phyloP scores from a whole-genome alignment of 1,140 invertebrate species.

The Orius insidiosus region DNA sequence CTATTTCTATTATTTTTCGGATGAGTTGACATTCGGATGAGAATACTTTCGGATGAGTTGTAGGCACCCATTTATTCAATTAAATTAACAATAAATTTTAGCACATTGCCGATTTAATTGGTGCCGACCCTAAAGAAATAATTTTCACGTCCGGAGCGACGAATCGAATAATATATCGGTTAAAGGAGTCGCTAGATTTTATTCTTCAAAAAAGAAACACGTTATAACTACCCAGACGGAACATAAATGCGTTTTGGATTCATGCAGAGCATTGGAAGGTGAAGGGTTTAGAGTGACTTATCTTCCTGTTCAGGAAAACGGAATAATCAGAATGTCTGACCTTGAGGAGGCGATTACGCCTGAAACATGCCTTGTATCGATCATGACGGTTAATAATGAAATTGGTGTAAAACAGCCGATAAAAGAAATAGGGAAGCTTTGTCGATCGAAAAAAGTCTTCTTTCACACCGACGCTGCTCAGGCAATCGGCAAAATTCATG shows the following conservation, averaged over 20 bases:
- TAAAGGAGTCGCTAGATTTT: conserved; percentile 93
- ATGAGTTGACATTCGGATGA: no score
- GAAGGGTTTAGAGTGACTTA: conserved; percentile 96
- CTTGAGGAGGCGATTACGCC: conserved; percentile 69
- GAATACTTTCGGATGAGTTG: no score
- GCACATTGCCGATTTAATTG: conserved; percentile 83
- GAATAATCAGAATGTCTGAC: conserved; percentile 67
- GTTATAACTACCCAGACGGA: conserved; percentile 97
- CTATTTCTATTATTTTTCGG: no score
- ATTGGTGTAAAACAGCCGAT: conserved; percentile 95
- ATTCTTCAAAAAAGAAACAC: conserved; percentile 86
- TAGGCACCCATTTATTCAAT: no score
- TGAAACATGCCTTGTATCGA: conserved; percentile 86
- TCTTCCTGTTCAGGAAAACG: conserved; percentile 78
- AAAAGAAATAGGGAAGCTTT: conserved; percentile 66
- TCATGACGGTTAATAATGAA: conserved; percentile 99
- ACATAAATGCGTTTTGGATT: conserved; percentile 99
- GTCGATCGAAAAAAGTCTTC: conserved; percentile 58
- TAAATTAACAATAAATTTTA: no score
- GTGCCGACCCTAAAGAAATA: conserved; percentile 95
- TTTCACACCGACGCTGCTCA: conserved; percentile 99
- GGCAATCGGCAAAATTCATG: conserved; percentile 86
- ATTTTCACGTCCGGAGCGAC: conserved; percentile 98
- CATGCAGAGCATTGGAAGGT: conserved; percentile 81
- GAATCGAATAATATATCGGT: conserved; percentile 97